Percentiles rank a stretch among this genome's conserved stretches.
phyloP scores from a whole-genome alignment of 2,888 invertebrate genomes.

The Torymus aiolomorphi region DNA sequence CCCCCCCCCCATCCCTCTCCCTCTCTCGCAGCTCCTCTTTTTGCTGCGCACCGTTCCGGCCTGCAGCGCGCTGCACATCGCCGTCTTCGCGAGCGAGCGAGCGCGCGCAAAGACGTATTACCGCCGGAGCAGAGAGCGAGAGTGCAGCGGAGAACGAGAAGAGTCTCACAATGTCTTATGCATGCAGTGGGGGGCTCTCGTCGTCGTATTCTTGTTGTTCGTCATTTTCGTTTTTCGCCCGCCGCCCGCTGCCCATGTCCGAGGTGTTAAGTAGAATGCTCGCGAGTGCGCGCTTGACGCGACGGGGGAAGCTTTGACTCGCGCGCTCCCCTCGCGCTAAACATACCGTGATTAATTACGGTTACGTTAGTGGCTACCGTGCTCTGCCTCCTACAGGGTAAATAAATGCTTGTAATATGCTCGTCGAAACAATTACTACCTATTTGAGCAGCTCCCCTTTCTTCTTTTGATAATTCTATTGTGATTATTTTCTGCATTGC shows the following conservation, averaged over 20 bases:
- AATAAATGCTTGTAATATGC: constrained; percentile 13
- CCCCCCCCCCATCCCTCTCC: constrained; percentile 42
- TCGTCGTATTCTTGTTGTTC: no score
- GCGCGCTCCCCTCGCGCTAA: constrained; percentile 16
- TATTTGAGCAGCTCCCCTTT: no score
- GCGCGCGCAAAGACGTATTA: no score
- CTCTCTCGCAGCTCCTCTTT: not conserved
- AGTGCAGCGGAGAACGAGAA: no score
- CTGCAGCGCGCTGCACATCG: no score
- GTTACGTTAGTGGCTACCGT: constrained; percentile 15
- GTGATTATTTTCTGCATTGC: no score
- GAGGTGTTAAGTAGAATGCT: constrained; percentile 48
- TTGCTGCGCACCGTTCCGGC: not conserved
- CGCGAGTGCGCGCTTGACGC: constrained; percentile 22
- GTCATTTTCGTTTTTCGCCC: constrained; percentile 45
- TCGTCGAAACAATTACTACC: constrained; percentile 20
- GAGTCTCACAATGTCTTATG: no score
- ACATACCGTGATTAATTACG: constrained; percentile 49
- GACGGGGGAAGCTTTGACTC: constrained; percentile 21
- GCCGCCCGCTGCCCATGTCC: constrained; percentile 29
- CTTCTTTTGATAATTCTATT: no score
- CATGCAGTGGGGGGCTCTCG: no score
- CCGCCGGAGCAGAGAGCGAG: no score
- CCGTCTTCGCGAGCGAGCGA: not conserved
- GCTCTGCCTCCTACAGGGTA: not conserved